A percentile compares a stretch with the other conserved stretches of the same genome.
Conservation (phyloP, 2,888 invertebrate genomes). For the Euzetes globulus region DNA sequence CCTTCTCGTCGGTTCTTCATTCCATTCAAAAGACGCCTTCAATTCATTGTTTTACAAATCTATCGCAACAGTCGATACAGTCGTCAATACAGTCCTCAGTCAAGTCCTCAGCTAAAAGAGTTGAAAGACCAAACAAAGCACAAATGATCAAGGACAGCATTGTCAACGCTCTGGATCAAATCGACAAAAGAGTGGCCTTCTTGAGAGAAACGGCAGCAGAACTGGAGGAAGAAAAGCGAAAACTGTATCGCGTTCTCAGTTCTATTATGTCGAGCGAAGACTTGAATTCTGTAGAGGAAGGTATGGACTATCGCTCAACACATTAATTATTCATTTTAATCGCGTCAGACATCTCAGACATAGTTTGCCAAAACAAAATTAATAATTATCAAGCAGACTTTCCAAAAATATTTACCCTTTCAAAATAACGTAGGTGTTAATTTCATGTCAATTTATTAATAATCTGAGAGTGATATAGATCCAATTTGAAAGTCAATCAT, state of each 20-base stretch:
- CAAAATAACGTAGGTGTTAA: too few species aligned
- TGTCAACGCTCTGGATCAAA: constrained; percentile 27
- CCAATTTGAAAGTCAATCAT: too few species aligned
- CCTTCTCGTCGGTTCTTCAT: constrained; percentile 25
- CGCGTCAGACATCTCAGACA: too few species aligned
- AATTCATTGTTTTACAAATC: background rate
- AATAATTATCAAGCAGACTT: too few species aligned
- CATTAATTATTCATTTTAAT: background rate
- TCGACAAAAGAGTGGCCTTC: constrained; percentile 34
- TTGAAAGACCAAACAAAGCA: constrained; percentile 7
- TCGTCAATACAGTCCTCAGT: background rate
- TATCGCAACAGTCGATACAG: background rate
- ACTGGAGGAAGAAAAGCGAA: constrained; percentile 31
- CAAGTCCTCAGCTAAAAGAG: background rate
- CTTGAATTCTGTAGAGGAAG: constrained; percentile 9
- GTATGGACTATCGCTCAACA: background rate
- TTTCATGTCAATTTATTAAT: too few species aligned
- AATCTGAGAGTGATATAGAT: too few species aligned
- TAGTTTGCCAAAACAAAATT: too few species aligned
- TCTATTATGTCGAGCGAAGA: constrained; percentile 8
- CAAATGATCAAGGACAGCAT: constrained; percentile 31
- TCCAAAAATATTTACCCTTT: too few species aligned
- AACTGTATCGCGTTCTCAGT: constrained; percentile 31
- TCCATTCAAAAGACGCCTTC: constrained; percentile 29
- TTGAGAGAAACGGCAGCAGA: constrained; percentile 34